Conservation (phyloP, 2,113 vertebrate genomes). For the Istiophorus platypterus region DNA sequence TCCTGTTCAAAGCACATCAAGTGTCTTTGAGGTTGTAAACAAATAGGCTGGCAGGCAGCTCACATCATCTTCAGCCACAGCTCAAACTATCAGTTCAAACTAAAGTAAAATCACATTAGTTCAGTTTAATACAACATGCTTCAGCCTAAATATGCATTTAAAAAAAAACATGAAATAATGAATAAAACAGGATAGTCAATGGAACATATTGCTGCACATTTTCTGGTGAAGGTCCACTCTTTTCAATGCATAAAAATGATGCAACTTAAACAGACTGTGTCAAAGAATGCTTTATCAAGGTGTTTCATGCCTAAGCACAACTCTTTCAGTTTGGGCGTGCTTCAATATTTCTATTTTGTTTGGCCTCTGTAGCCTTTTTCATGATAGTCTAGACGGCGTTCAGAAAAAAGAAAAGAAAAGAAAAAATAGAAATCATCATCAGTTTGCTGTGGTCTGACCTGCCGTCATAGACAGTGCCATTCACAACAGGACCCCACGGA, state of each 20-base stretch:
- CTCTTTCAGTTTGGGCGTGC: not conserved
- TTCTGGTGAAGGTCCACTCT: not conserved
- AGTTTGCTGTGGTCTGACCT: not conserved
- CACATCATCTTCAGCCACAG: not conserved
- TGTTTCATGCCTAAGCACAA: not conserved
- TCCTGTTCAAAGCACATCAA: constrained; percentile 13
- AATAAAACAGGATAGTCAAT: not conserved
- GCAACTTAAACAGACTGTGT: not conserved
- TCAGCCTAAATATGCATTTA: not conserved
- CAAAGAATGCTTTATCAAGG: not conserved
- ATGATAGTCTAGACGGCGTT: no score
- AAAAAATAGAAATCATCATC: not conserved
- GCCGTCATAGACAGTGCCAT: not conserved
- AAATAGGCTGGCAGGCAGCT: constrained; percentile 1
- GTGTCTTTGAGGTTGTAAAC: constrained; percentile 20
- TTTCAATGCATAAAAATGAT: not conserved
- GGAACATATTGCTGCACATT: no score
- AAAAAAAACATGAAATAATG: not conserved
- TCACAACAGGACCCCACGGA: not conserved
- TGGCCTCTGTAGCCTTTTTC: not conserved
- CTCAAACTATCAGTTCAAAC: not conserved
- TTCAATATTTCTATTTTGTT: not conserved
- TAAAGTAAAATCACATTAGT: not conserved
- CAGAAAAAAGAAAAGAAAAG: not conserved
- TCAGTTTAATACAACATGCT: constrained; percentile 1